Percentiles rank a stretch among this genome's conserved stretches.
These are phyloP conservation scores for Psammodynastes pulverulentus DNA, from an alignment of 2,113 vertebrate species.

Conservation along the genomic window DNA sequence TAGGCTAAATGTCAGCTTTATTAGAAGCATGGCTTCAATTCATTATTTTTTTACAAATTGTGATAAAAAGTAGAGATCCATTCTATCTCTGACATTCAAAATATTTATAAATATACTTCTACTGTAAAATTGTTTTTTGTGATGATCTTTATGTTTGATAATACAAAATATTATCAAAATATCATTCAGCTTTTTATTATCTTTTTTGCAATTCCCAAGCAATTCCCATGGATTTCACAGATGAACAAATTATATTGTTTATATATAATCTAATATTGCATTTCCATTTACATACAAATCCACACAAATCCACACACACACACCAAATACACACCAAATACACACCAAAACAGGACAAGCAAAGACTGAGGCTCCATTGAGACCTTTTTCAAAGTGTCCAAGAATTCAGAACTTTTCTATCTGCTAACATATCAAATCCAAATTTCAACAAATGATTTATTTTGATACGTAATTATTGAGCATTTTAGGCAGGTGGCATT, in stretches of 20 bases:
- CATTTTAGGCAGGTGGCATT: neutral
- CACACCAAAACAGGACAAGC: neutral
- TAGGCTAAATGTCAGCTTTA: constrained; percentile 42
- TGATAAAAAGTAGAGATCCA: neutral
- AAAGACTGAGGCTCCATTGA: neutral
- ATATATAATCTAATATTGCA: neutral
- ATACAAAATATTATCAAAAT: neutral
- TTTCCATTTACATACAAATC: neutral
- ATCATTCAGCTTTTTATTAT: neutral
- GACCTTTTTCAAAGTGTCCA: neutral
- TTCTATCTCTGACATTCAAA: neutral
- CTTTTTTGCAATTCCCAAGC: neutral
- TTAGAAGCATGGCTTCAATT: constrained; percentile 24
- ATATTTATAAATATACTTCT: neutral
- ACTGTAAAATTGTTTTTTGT: constrained; percentile 19
- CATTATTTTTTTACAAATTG: neutral
- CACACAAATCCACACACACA: neutral
- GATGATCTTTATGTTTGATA: constrained; percentile 15
- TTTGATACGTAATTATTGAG: neutral
- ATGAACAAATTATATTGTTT: neutral
- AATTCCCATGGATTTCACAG: neutral
- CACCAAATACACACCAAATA: neutral
- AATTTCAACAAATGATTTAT: neutral
- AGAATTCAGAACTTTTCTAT: neutral
- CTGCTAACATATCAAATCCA: neutral